These are phyloP conservation scores for Tubulanus polymorphus DNA, from an alignment of 2,888 invertebrate species.

Conservation along the genomic window DNA sequence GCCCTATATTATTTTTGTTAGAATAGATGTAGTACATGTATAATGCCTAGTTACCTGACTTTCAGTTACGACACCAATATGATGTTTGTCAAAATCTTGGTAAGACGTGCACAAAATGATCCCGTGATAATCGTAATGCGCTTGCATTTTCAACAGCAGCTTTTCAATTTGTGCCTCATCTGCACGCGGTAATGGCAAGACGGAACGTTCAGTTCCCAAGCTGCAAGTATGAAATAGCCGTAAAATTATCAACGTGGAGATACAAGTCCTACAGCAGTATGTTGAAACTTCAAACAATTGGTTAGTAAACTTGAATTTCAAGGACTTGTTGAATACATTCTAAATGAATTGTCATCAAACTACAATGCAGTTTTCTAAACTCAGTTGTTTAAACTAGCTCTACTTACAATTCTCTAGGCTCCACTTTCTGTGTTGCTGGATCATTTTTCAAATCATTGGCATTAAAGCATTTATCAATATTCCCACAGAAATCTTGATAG, in stretches of 20 bases:
- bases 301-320: too few species aligned
- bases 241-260: too few species aligned
- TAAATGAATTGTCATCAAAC: too few species aligned
- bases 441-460: conserved; percentile 34
- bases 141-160: conserved; percentile 37
- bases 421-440: conserved; percentile 35
- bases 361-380: neutral
- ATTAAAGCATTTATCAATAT: conserved; percentile 43
- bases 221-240: too few species aligned
- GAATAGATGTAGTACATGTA: neutral
- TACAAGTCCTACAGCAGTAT: too few species aligned
- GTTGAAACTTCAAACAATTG: too few species aligned
- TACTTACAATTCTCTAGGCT: conserved; percentile 45
- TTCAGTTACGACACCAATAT: conserved; percentile 50
- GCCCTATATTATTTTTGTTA: too few species aligned
- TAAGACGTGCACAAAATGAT: conserved; percentile 46
- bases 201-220: conserved; percentile 42
- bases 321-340: too few species aligned
- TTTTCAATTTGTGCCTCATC: conserved; percentile 34
- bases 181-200: conserved; percentile 36
- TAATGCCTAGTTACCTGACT: conserved; percentile 51
- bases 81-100: conserved; percentile 51
- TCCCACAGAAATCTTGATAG: conserved; percentile 48
- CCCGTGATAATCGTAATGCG: conserved; percentile 47
- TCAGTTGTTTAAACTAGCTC: neutral